Conservation (phyloP, 2,888 invertebrate genomes). For the Drosophila paramelanica region DNA sequence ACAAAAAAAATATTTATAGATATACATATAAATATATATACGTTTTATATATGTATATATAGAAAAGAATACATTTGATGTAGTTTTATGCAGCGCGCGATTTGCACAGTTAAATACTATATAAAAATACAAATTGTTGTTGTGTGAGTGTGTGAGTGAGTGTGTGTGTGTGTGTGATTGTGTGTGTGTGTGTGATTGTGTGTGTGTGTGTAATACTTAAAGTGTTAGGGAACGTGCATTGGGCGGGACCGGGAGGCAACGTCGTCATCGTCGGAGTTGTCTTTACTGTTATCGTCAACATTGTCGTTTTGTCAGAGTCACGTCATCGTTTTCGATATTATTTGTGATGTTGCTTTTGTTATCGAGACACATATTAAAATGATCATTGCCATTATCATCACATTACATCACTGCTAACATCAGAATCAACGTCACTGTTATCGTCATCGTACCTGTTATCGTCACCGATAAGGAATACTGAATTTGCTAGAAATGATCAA, state of each 20-base stretch:
- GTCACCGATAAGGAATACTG: background rate
- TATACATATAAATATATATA: slow-evolving; percentile 15
- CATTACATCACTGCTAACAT: no score
- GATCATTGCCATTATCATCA: background rate
- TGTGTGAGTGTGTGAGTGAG: slow-evolving; percentile 7
- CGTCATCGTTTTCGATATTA: background rate
- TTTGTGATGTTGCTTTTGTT: background rate
- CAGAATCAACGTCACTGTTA: background rate
- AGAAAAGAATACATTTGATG: slow-evolving; percentile 65
- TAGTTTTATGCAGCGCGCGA: slow-evolving; percentile 39
- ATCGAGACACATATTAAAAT: background rate
- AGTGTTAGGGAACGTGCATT: slow-evolving; percentile 45
- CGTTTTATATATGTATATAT: slow-evolving; percentile 28
- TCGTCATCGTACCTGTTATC: background rate
- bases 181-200: slow-evolving; percentile 5
- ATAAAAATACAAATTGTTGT: slow-evolving; percentile 75
- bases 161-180: slow-evolving; percentile 5
- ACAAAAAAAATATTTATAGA: slow-evolving; percentile 38
- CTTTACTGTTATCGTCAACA: background rate
- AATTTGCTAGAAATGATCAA: background rate
- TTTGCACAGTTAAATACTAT: slow-evolving; percentile 69
- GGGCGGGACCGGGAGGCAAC: slow-evolving; percentile 45
- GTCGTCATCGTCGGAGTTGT: slow-evolving; percentile 8
- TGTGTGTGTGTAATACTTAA: slow-evolving; percentile 54
- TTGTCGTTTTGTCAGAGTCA: background rate